phyloP scores from a whole-genome alignment of 2,113 vertebrate genomes.

The Eretmochelys imbricata region DNA sequence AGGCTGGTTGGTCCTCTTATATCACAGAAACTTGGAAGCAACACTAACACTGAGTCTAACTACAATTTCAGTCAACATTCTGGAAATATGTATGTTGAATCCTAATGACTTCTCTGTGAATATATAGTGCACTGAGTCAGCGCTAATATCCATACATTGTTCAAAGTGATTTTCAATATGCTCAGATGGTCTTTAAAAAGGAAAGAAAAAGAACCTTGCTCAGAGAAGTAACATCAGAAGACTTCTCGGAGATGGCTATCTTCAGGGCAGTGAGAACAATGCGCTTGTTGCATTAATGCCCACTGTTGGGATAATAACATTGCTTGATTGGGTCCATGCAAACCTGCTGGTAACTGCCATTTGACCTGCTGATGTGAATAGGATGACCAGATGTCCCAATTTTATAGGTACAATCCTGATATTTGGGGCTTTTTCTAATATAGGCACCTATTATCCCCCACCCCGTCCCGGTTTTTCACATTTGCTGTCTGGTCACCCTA shows the following conservation, averaged over 20 bases:
- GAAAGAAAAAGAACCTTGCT: not conserved
- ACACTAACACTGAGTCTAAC: not conserved
- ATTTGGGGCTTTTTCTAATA: too few species aligned
- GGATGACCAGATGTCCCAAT: too few species aligned
- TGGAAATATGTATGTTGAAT: not conserved
- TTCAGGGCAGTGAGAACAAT: not conserved
- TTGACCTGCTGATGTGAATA: too few species aligned
- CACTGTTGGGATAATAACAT: not conserved
- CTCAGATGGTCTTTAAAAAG: not conserved
- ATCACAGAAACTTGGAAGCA: not conserved
- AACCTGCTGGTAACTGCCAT: not conserved
- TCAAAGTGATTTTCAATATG: not conserved
- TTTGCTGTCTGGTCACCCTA: too few species aligned
- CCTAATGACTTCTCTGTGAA: not conserved
- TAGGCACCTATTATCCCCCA: too few species aligned
- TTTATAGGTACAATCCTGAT: too few species aligned
- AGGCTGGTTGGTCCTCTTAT: not conserved
- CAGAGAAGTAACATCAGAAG: not conserved
- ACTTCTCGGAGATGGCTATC: not conserved
- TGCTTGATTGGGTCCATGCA: not conserved
- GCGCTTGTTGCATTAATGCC: not conserved
- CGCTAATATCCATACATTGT: not conserved
- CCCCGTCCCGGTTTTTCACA: too few species aligned
- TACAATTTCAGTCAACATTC: not conserved
- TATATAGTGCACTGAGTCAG: not conserved